Conservation (phyloP, 2,888 invertebrate species). For the Hemaris fuciformis region DNA sequence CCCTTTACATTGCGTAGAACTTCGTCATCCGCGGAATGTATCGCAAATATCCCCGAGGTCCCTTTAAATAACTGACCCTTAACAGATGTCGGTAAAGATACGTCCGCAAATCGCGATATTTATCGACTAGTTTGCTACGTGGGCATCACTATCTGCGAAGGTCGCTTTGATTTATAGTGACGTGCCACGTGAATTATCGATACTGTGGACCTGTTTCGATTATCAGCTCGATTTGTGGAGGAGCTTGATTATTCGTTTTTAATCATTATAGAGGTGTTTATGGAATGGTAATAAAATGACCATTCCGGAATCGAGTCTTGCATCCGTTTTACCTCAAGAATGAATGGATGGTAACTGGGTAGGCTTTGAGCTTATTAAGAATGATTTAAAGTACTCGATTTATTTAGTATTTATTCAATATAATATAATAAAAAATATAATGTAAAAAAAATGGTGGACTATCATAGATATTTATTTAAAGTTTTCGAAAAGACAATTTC, state of each 20-base stretch:
- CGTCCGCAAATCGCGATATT: constrained; percentile 56
- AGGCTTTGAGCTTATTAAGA: too few species aligned
- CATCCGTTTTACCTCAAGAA: too few species aligned
- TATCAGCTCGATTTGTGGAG: constrained; percentile 14
- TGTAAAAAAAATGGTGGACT: too few species aligned
- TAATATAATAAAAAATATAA: too few species aligned
- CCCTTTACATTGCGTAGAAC: background rate
- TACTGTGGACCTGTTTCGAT: constrained; percentile 45
- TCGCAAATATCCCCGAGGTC: background rate
- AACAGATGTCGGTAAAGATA: constrained; percentile 9
- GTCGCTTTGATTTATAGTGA: constrained; percentile 75
- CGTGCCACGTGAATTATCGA: constrained; percentile 73
- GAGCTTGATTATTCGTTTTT: background rate
- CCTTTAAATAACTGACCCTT: constrained; percentile 8
- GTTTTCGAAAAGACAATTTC: too few species aligned
- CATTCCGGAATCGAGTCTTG: background rate
- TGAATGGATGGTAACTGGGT: too few species aligned
- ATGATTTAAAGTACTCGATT: too few species aligned
- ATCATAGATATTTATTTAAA: too few species aligned
- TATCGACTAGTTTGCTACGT: constrained; percentile 71
- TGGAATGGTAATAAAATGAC: background rate
- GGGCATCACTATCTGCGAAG: constrained; percentile 76
- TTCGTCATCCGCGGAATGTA: background rate
- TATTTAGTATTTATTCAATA: too few species aligned
- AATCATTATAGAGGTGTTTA: background rate